Evolutionary conservation across 2,797 vertebrate species (phyloP).

Genomic region (Helarctos malayanus): DNA sequence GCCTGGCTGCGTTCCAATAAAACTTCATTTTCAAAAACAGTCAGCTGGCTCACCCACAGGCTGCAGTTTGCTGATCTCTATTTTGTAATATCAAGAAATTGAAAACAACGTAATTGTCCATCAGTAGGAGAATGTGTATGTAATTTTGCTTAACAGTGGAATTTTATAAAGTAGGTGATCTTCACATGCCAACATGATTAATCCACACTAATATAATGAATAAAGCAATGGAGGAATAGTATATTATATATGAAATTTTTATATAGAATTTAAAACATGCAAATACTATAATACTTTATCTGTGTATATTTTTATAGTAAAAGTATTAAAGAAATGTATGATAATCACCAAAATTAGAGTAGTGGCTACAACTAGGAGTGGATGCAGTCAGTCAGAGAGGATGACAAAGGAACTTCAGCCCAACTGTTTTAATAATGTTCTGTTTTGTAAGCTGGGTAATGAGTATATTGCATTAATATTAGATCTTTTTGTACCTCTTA

Average conservation of each 20-base stretch:
- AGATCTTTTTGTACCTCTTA: not conserved
- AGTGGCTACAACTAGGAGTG: not conserved
- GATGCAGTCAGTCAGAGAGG: not conserved
- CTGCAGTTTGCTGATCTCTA: conserved; percentile 55
- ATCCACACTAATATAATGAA: conserved; percentile 27
- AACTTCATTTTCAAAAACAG: conserved; percentile 40
- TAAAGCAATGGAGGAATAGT: conserved; percentile 54
- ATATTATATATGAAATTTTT: conserved; percentile 24
- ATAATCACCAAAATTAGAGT: conserved; percentile 28
- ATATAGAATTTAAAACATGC: conserved; percentile 28
- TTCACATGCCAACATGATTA: conserved; percentile 25
- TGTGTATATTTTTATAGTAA: not conserved
- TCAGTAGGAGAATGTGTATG: conserved; percentile 2
- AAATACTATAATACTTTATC: not conserved
- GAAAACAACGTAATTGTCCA: not conserved
- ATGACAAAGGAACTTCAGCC: not conserved
- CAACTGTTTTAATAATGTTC: not conserved
- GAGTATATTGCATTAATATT: not conserved
- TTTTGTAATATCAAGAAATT: conserved; percentile 38
- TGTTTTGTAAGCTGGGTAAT: conserved; percentile 42
- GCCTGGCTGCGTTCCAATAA: not conserved
- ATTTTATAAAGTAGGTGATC: conserved; percentile 51
- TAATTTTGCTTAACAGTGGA: conserved; percentile 49
- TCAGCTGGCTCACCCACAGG: not conserved
- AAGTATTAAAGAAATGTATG: conserved; percentile 38